phyloP scores from a whole-genome alignment of 1,140 invertebrate species.

The Phocides pigmalion region DNA sequence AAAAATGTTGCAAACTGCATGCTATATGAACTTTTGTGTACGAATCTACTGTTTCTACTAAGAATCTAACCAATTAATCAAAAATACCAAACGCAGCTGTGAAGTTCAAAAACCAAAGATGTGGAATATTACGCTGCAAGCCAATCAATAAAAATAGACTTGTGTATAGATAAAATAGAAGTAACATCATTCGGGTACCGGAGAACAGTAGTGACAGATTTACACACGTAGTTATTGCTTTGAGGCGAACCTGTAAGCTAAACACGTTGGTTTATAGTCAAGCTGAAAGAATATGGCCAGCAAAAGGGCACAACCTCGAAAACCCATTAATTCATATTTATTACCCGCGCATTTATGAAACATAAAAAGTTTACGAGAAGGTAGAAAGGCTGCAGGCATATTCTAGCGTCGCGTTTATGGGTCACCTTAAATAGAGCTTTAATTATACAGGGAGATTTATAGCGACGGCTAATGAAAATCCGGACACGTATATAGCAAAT shows the following conservation, averaged over 20 bases:
- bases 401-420: constrained; percentile 68
- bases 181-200: constrained; percentile 12
- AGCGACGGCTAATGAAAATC: constrained; percentile 60
- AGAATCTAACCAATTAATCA: not conserved
- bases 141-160: not conserved
- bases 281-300: constrained; percentile 53
- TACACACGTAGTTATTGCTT: constrained; percentile 48
- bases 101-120: not conserved
- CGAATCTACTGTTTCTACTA: too few species aligned
- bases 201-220: constrained; percentile 41
- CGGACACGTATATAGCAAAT: constrained; percentile 32
- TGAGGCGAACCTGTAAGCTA: constrained; percentile 44
- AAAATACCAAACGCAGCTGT: not conserved
- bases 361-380: constrained; percentile 79
- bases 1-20: too few species aligned
- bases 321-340: constrained; percentile 80
- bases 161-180: constrained; percentile 2
- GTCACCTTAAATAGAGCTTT: constrained; percentile 70
- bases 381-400: constrained; percentile 70
- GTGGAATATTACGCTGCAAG: not conserved
- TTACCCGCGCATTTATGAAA: constrained; percentile 76
- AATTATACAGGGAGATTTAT: constrained; percentile 71
- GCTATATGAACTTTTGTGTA: too few species aligned
- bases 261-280: constrained; percentile 55
- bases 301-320: constrained; percentile 64